Percentiles rank a stretch among this genome's conserved stretches.
These are phyloP conservation scores for Brienomyrus brachyistius DNA, from an alignment of 2,113 vertebrate species.

Conservation along the genomic window DNA sequence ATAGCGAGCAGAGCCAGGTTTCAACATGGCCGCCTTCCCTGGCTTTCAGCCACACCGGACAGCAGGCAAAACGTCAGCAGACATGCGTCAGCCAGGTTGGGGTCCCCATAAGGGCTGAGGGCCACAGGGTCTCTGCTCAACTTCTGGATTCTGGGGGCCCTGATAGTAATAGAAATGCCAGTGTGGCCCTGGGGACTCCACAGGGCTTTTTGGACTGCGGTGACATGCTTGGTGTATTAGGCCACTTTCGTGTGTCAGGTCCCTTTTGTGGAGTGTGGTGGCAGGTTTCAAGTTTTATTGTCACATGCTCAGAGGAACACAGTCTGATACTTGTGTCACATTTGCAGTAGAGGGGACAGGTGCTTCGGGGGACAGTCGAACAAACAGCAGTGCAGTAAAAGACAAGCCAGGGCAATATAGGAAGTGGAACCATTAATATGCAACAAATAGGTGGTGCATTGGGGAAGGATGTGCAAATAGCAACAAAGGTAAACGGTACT, in stretches of 20 bases:
- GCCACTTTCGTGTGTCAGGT: not conserved
- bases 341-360: not conserved
- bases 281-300: not conserved
- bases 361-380: not conserved
- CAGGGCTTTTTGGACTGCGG: not conserved
- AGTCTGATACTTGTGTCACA: not conserved
- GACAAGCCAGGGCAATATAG: not conserved
- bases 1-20: not conserved
- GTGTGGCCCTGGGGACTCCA: not conserved
- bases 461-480: not conserved
- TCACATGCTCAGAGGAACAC: not conserved
- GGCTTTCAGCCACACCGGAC: not conserved
- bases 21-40: not conserved
- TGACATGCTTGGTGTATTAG: not conserved
- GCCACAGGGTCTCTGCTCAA: not conserved
- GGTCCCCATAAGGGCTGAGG: not conserved
- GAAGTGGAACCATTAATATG: not conserved
- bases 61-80: not conserved
- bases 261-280: not conserved
- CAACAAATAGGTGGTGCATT: not conserved
- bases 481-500: not conserved
- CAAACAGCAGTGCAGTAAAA: not conserved
- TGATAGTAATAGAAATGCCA: not conserved
- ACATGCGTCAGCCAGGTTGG: not conserved
- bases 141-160: not conserved